phyloP scores from a whole-genome alignment of 2,113 vertebrate genomes.

The Pitta sordida region DNA sequence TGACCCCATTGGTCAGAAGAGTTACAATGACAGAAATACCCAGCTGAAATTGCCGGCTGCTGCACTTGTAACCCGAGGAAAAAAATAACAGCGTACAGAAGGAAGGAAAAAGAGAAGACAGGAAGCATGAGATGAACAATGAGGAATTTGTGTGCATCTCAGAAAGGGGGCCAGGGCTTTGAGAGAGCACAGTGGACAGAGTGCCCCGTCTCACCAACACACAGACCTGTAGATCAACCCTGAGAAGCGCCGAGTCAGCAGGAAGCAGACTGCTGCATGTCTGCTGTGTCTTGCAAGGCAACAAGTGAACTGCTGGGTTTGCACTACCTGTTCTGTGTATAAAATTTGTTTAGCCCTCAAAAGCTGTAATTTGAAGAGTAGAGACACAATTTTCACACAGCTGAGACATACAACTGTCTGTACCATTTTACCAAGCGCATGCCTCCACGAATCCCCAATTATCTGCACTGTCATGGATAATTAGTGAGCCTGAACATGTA shows the following conservation, averaged over 20 bases:
- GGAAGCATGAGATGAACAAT: background rate
- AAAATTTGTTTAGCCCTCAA: background rate
- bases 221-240: background rate
- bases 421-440: background rate
- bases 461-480: slow-evolving; percentile 1
- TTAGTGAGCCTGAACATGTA: slow-evolving; percentile 22
- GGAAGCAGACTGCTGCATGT: background rate
- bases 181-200: background rate
- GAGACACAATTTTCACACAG: background rate
- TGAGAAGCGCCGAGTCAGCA: fast-evolving
- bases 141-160: background rate
- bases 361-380: background rate
- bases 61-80: background rate
- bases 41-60: background rate
- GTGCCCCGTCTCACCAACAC: background rate
- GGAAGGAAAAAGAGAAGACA: background rate
- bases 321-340: background rate
- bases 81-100: background rate
- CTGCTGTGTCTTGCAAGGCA: background rate
- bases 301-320: background rate
- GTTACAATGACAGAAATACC: background rate
- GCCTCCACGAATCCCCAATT: background rate
- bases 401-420: background rate
- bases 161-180: background rate
- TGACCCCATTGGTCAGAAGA: background rate